phyloP scores from a whole-genome alignment of 2,797 vertebrate genomes.

The Xiphorhynchus erythropygius region DNA sequence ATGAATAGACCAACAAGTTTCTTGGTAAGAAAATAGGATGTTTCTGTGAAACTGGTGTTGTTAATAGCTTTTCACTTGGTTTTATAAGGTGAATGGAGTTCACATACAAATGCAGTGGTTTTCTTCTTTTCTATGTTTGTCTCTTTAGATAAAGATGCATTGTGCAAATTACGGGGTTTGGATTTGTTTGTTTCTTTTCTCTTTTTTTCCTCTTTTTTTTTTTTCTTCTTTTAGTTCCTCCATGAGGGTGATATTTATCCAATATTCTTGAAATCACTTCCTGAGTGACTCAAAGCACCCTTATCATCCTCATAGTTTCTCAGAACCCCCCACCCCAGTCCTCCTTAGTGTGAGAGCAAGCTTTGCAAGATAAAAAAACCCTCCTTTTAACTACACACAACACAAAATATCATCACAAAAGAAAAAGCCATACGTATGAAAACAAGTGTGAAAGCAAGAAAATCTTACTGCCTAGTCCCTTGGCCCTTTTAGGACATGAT shows the following conservation, averaged over 20 bases:
- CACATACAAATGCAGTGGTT: not conserved
- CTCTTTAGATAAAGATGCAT: not conserved
- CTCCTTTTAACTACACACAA: not conserved
- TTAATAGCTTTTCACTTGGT: not conserved
- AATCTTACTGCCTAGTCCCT: not conserved
- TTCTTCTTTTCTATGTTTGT: not conserved
- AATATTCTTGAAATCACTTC: not conserved
- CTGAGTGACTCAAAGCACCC: not conserved
- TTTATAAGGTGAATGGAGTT: not conserved
- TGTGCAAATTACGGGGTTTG: not conserved
- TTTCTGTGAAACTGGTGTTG: not conserved
- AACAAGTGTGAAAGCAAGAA: not conserved
- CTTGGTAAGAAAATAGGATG: not conserved
- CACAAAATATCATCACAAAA: not conserved
- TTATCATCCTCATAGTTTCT: not conserved
- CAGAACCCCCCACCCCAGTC: not conserved
- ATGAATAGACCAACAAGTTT: not conserved
- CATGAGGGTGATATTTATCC: not conserved
- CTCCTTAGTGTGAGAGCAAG: not conserved
- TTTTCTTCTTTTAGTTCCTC: not conserved
- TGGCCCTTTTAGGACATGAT: not conserved
- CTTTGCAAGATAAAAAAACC: not conserved
- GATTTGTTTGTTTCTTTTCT: not conserved
- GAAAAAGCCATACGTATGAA: not conserved
- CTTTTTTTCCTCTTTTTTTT: not conserved